Conservation (phyloP, 2,888 invertebrate species). For the Adelognathus sp. region DNA sequence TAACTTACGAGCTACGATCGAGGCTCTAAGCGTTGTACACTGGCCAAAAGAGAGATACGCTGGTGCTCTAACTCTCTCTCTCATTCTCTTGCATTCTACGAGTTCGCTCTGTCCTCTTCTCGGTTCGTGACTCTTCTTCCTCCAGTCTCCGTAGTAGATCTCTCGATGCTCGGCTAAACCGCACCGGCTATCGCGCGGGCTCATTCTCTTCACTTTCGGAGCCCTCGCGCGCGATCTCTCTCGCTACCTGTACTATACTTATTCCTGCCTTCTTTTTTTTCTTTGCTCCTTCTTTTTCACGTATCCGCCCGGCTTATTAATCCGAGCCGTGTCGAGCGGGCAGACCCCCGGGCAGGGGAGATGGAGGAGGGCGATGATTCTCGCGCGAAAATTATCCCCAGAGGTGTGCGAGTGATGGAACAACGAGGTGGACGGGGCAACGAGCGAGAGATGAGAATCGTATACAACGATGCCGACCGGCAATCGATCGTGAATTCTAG, state of each 20-base stretch:
- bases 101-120: neutral
- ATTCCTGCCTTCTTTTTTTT: constrained; percentile 44
- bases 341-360: constrained; percentile 39
- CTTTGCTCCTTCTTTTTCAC: constrained; percentile 47
- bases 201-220: constrained; percentile 43
- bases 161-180: constrained; percentile 40
- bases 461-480: neutral
- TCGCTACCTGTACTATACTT: constrained; percentile 44
- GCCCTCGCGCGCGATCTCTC: constrained; percentile 45
- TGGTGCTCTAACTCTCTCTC: constrained; percentile 61
- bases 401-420: constrained; percentile 56
- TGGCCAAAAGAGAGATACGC: constrained; percentile 29
- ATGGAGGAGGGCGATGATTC: constrained; percentile 46
- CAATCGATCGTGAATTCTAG: neutral
- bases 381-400: constrained; percentile 54
- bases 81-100: constrained; percentile 21
- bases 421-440: constrained; percentile 37
- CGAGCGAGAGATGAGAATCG: constrained; percentile 22
- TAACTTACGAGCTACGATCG: constrained; percentile 79
- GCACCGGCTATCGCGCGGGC: constrained; percentile 25
- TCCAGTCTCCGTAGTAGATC: constrained; percentile 29
- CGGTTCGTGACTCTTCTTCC: constrained; percentile 39
- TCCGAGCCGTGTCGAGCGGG: constrained; percentile 59
- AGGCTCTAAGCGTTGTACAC: constrained; percentile 53
- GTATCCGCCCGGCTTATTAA: constrained; percentile 58